phyloP scores from a whole-genome alignment of 2,113 vertebrate genomes.

The Nerophis lumbriciformis region DNA sequence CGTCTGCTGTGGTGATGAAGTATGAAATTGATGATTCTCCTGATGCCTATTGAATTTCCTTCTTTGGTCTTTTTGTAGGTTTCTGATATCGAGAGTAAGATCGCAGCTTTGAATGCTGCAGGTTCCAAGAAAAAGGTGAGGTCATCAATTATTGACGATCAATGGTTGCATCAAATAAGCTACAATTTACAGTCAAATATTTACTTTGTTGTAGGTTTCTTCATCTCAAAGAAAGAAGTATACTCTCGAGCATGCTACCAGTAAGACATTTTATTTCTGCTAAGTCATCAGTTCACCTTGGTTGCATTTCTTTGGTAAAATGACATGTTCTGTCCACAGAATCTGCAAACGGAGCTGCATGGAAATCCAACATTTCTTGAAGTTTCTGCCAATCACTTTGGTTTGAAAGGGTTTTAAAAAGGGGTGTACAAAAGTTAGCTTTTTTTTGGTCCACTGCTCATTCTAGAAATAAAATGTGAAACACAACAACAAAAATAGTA shows the following conservation, averaged over 20 bases:
- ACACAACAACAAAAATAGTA: no score
- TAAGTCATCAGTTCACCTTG: neutral
- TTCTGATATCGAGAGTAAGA: conserved; percentile 85
- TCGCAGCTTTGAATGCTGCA: conserved; percentile 76
- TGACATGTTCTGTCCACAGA: conserved; percentile 25
- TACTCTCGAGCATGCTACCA: conserved; percentile 38
- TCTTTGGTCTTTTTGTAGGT: conserved; percentile 66
- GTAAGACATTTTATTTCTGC: conserved; percentile 26
- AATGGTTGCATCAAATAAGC: no score
- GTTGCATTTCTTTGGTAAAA: neutral
- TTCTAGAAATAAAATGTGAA: no score
- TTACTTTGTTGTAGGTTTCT: conserved; percentile 33
- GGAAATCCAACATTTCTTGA: conserved; percentile 48
- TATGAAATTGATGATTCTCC: no score
- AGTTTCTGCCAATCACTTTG: neutral
- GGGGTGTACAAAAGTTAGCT: neutral
- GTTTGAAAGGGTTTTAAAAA: neutral
- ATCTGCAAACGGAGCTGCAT: conserved; percentile 33
- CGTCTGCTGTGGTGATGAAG: no score
- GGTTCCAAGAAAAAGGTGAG: conserved; percentile 79
- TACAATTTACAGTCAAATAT: no score
- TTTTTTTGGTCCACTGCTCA: neutral
- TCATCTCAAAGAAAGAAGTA: conserved; percentile 55
- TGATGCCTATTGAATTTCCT: no score
- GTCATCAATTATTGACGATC: no score